Base-by-base conservation (phyloP, 2,888 invertebrate genomes). In the Dysmachus trigonus region DNA sequence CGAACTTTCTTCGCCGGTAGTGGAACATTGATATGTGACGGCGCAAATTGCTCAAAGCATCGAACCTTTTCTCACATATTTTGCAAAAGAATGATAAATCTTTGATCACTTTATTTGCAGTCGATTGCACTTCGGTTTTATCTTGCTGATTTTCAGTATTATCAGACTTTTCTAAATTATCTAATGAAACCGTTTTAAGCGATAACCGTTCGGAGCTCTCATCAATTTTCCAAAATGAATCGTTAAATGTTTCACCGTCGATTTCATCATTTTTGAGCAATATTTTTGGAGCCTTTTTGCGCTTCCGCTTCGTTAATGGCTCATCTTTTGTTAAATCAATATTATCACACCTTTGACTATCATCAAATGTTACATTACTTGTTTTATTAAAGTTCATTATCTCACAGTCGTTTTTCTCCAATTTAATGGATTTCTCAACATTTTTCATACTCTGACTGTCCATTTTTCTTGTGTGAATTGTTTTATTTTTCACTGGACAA, bases 1-100 rank as follows among this genome's bases (percentile, higher is more conserved):
- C 95, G 90, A 95, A 97, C 35, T 96, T 93, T 89, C 95, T 94
- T 1, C 91, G 90, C 4, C 92, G 90, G 87, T 92, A 91, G 76
- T 92, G 92, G 74, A 91, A 91, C 92, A 92, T 92, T 2, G 92
- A 92, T 53, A 92, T 92, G 87, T 92, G 92, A 1, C 92, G 90
- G n/a, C 92, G 90, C 7, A 92, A 88, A 88, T 92, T 92, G 38
- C 92, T 91, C 0, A 92, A 87, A 0, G 91, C 92, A 88, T 90
- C 91, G 85, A 92, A 92, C 85, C 90, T 90, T 86, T 92, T 92
- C 72, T 90, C 89, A 87, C 92, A 92, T 72, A 92, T 91, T 86
- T 91, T 91, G 87, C 92, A 92, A 85, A 90, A 91, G 83, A 91
- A 92, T 7, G 89, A 86, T 31, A 86, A 41, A 51, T 86, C 83